Conservation (phyloP, 2,113 vertebrate species). For the Nothocercus julius region DNA sequence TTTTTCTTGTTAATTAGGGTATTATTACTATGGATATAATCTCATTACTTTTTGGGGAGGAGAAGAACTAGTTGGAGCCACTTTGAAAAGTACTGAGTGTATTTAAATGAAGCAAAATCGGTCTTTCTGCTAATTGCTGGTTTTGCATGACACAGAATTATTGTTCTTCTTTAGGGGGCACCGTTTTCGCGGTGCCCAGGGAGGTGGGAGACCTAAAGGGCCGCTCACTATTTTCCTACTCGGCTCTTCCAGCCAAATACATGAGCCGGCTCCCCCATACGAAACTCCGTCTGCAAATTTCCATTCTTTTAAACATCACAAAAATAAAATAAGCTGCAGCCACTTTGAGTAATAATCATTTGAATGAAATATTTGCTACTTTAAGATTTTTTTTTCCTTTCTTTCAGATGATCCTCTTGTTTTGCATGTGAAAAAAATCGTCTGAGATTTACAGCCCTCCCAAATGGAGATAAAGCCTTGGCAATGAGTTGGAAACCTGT, state of each 20-base stretch:
- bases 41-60: conserved; percentile 66
- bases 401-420: conserved; percentile 70
- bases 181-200: not conserved
- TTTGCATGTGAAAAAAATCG: conserved; percentile 76
- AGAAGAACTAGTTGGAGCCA: conserved; percentile 55
- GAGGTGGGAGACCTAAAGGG: not conserved
- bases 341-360: conserved; percentile 22
- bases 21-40: conserved; percentile 61
- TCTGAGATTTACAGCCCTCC: conserved; percentile 83
- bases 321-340: conserved; percentile 56
- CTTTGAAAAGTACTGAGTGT: conserved; percentile 61
- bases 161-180: not conserved
- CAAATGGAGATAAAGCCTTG: conserved; percentile 80
- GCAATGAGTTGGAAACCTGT: conserved; percentile 86
- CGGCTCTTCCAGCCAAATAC: not conserved
- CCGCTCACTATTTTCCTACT: not conserved
- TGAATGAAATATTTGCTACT: conserved; percentile 62
- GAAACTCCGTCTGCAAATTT: conserved; percentile 24
- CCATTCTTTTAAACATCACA: conserved; percentile 48
- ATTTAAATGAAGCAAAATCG: conserved; percentile 57
- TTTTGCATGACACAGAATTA: conserved; percentile 54
- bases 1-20: conserved; percentile 65
- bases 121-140: conserved; percentile 53
- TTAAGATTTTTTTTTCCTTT: conserved; percentile 14
- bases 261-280: not conserved